These are phyloP conservation scores for Drosophila grimshawi DNA, from an alignment of 1,140 invertebrate species.

Conservation along the genomic window DNA sequence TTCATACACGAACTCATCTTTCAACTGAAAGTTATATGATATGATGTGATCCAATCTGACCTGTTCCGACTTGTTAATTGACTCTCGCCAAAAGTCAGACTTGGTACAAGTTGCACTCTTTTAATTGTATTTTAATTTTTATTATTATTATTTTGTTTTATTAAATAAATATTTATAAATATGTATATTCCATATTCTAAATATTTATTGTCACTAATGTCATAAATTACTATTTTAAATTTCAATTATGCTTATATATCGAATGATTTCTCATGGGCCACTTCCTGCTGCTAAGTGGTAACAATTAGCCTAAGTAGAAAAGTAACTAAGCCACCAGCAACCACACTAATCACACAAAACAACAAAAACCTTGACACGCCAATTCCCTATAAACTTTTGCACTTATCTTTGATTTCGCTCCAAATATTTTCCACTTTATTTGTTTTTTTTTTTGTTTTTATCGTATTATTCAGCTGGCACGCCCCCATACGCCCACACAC, in stretches of 20 bases:
- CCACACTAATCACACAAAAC: not conserved
- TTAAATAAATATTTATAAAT: not conserved
- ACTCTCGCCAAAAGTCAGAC: not conserved
- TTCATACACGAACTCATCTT: too few relatives aligned
- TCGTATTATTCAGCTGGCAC: not conserved
- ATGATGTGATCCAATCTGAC: too few relatives aligned
- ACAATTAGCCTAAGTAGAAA: conserved; percentile 13
- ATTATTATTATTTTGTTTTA: not conserved
- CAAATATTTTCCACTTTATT: not conserved
- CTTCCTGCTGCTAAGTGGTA: conserved; percentile 48
- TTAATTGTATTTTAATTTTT: not conserved
- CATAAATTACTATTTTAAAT: conserved; percentile 8
- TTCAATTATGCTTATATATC: conserved; percentile 71
- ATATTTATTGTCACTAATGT: not conserved
- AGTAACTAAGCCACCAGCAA: conserved; percentile 3
- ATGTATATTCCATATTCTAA: not conserved
- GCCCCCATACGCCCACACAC: not conserved
- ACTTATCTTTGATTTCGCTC: conserved; percentile 20
- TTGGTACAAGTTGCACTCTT: too few relatives aligned
- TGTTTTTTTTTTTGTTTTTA: conserved; percentile 5
- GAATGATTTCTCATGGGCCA: conserved; percentile 63
- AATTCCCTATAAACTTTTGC: conserved; percentile 46
- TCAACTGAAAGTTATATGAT: too few relatives aligned
- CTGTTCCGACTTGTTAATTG: too few relatives aligned
- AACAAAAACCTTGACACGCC: conserved; percentile 56